Percentiles rank a stretch among this genome's conserved stretches.
Conservation (phyloP, 2,797 vertebrate genomes). For the Pangasius djambal region DNA sequence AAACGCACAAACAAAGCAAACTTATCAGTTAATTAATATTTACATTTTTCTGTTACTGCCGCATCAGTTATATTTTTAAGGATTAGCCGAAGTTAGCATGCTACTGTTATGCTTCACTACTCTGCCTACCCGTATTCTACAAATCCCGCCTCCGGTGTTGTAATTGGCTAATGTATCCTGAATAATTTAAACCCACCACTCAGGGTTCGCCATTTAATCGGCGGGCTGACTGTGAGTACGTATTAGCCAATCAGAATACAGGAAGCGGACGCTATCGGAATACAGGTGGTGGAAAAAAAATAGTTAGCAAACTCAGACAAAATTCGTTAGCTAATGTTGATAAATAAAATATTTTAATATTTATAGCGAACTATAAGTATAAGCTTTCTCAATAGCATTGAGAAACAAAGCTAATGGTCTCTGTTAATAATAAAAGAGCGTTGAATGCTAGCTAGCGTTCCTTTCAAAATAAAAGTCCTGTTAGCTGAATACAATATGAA, state of each 20-base stretch:
- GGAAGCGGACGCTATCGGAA: background rate
- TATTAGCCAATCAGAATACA: background rate
- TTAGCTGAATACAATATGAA: background rate
- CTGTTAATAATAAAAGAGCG: background rate
- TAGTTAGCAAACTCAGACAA: background rate
- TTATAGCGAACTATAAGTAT: no score
- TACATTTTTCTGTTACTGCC: background rate
- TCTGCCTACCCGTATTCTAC: background rate
- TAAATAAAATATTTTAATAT: background rate
- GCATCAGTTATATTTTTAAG: background rate
- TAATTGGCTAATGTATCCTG: background rate
- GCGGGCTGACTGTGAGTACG: background rate
- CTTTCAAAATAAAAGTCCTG: slow-evolving; percentile 14
- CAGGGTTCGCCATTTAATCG: background rate
- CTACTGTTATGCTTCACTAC: background rate
- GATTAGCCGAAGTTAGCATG: background rate
- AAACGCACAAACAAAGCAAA: background rate
- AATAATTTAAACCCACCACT: background rate
- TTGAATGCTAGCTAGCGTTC: background rate
- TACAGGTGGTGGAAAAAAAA: background rate
- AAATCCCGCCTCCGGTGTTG: background rate
- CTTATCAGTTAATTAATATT: background rate
- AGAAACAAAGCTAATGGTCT: background rate
- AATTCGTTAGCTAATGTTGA: background rate
- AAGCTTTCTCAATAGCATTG: background rate